Conservation (phyloP, 1,140 invertebrate species). For the Battus philenor region DNA sequence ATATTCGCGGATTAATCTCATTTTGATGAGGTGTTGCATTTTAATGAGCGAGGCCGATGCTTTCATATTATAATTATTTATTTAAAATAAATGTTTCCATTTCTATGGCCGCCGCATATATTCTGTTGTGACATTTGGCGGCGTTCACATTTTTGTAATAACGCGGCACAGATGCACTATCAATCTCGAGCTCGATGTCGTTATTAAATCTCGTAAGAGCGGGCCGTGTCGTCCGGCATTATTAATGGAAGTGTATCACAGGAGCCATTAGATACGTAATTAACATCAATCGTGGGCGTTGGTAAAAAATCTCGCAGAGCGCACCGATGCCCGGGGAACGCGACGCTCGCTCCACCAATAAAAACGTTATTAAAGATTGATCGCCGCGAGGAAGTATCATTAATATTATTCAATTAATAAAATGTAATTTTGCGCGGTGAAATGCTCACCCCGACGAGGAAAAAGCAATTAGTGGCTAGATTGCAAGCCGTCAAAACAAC, state of each 20-base stretch:
- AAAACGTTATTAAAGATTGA: constrained; percentile 73
- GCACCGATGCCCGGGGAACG: constrained; percentile 34
- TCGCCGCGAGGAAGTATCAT: constrained; percentile 69
- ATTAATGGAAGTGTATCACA: constrained; percentile 75
- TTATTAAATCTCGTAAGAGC: constrained; percentile 68
- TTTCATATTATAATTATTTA: background rate
- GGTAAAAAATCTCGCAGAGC: constrained; percentile 48
- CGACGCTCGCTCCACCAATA: constrained; percentile 61
- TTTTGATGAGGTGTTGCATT: constrained; percentile 61
- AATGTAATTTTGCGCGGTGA: constrained; percentile 71
- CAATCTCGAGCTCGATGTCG: constrained; percentile 53
- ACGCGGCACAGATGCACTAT: constrained; percentile 57
- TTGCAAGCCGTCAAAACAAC: constrained; percentile 75
- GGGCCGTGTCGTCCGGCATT: constrained; percentile 59
- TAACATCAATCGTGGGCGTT: constrained; percentile 59
- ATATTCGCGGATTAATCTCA: constrained; percentile 55
- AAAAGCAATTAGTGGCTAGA: constrained; percentile 76
- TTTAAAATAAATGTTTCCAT: background rate
- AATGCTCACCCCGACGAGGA: constrained; percentile 67
- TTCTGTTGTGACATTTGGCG: constrained; percentile 26
- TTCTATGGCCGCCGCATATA: background rate
- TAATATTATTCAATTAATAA: constrained; percentile 76
- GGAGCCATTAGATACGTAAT: constrained; percentile 73
- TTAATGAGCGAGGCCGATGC: constrained; percentile 42
- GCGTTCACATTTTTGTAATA: constrained; percentile 53